These are phyloP conservation scores for Dryococelus australis DNA, from an alignment of 2,888 invertebrate species.

Conservation along the genomic window DNA sequence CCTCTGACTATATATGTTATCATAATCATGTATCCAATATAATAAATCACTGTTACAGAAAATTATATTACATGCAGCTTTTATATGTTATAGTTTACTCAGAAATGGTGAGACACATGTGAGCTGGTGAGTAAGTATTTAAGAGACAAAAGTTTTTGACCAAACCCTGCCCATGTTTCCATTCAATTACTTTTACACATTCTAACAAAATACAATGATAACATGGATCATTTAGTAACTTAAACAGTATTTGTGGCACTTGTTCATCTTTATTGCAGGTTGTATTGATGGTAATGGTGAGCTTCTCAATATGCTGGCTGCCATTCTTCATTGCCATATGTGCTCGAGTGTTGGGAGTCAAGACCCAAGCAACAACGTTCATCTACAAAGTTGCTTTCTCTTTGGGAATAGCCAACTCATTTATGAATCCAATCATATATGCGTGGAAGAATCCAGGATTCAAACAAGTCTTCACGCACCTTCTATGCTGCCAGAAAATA, in stretches of 20 bases:
- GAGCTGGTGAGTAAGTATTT: too few relatives aligned
- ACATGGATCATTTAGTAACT: too few relatives aligned
- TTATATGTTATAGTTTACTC: too few relatives aligned
- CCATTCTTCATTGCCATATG: constrained; percentile 77
- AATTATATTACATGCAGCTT: too few relatives aligned
- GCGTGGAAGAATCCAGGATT: constrained; percentile 86
- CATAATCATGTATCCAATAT: too few relatives aligned
- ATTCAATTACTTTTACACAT: too few relatives aligned
- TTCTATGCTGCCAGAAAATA: constrained; percentile 64
- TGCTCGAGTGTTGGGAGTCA: constrained; percentile 64
- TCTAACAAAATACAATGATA: too few relatives aligned
- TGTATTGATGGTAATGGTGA: constrained; percentile 77
- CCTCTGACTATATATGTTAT: too few relatives aligned
- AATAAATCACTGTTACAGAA: too few relatives aligned
- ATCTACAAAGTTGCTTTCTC: constrained; percentile 72
- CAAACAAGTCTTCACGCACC: constrained; percentile 73
- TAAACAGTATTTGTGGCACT: background rate
- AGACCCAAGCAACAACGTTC: constrained; percentile 50
- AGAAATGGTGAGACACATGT: too few relatives aligned
- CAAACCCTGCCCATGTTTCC: too few relatives aligned
- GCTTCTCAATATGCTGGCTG: constrained; percentile 83
- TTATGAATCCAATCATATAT: constrained; percentile 83
- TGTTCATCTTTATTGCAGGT: constrained; percentile 65
- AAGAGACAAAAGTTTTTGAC: too few relatives aligned
- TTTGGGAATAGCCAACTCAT: constrained; percentile 80